These are phyloP conservation scores for Mesaphorura yosii DNA, from an alignment of 1,140 invertebrate genomes.

Conservation along the genomic window DNA sequence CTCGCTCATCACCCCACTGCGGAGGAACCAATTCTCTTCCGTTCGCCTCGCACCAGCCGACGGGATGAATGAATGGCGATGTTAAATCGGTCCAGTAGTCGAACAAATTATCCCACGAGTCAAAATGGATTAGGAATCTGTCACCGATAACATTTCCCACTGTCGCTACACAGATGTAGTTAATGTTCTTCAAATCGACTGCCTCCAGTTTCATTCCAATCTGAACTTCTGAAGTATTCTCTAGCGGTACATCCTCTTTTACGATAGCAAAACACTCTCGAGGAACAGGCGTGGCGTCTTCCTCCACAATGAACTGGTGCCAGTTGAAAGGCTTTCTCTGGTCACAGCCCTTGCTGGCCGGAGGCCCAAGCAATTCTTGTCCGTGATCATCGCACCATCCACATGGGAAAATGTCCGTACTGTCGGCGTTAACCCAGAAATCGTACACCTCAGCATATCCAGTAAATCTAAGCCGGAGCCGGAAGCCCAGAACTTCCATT, in stretches of 20 bases:
- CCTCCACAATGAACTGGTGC: conserved; percentile 67
- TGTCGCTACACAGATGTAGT: conserved; percentile 47
- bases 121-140: conserved; percentile 81
- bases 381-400: conserved; percentile 79
- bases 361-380: conserved; percentile 60
- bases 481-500: conserved; percentile 64
- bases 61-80: conserved; percentile 84
- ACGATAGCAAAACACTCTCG: conserved; percentile 58
- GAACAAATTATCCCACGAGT: conserved; percentile 86
- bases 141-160: conserved; percentile 71
- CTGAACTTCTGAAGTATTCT: conserved; percentile 51
- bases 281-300: conserved; percentile 63
- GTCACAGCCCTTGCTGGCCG: conserved; percentile 39
- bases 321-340: no score
- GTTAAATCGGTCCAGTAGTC: conserved; percentile 85
- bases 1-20: conserved; percentile 52
- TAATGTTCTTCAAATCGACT: conserved; percentile 79
- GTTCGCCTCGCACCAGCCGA: conserved; percentile 81
- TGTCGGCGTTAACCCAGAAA: conserved; percentile 89
- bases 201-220: conserved; percentile 90
- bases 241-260: conserved; percentile 33
- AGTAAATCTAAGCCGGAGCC: conserved; percentile 82
- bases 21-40: conserved; percentile 69
- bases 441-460: conserved; percentile 80
- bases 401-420: conserved; percentile 75